Conservation (phyloP, 2,113 vertebrate species). For the Oryzias woworae region DNA sequence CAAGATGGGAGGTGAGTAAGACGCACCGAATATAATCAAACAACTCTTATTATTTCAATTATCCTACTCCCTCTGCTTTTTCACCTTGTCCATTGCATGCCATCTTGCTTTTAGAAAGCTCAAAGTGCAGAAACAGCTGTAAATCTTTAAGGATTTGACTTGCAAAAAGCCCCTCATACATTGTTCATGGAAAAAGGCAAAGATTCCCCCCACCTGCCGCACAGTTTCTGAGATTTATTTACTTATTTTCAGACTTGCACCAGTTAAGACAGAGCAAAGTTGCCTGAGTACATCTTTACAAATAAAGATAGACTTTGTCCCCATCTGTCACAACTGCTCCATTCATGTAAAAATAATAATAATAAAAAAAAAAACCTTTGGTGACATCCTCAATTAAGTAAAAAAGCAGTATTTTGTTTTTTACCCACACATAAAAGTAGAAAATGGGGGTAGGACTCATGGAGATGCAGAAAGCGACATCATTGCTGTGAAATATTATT, state of each 20-base stretch:
- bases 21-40: constrained; percentile 45
- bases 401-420: constrained; percentile 86
- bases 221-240: constrained; percentile 93
- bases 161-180: constrained; percentile 98
- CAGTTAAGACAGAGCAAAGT: constrained; percentile 88
- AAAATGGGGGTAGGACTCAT: constrained; percentile 64
- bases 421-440: constrained; percentile 80
- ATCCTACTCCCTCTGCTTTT: constrained; percentile 34
- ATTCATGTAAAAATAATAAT: constrained; percentile 83
- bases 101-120: constrained; percentile 65
- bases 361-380: constrained; percentile 82
- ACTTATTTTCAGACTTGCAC: constrained; percentile 84
- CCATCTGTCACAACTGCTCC: constrained; percentile 94
- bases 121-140: constrained; percentile 52
- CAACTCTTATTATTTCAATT: constrained; percentile 63
- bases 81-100: constrained; percentile 50
- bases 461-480: constrained; percentile 89
- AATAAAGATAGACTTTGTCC: constrained; percentile 94
- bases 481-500: constrained; percentile 81
- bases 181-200: constrained; percentile 91
- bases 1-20: constrained; percentile 21
- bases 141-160: constrained; percentile 90
- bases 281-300: constrained; percentile 92
- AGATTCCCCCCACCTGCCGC: constrained; percentile 71
- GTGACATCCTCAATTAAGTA: constrained; percentile 97